Conservation (phyloP, 1,140 invertebrate genomes). For the Ptiloglossa arizonensis region DNA sequence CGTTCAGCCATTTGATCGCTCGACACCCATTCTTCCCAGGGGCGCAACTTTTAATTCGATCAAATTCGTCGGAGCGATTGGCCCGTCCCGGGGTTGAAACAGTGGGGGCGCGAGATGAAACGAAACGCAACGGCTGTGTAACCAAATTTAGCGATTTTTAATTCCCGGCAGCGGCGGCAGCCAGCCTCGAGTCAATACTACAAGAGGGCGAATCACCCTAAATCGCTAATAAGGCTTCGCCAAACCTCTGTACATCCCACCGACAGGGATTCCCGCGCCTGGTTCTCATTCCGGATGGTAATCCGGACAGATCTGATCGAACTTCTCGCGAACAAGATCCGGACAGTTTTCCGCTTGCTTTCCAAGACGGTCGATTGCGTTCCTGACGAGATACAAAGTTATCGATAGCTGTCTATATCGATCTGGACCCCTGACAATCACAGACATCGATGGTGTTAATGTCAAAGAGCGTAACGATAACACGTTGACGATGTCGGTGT, state of each 20-base stretch:
- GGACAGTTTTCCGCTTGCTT: background rate
- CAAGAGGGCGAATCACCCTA: constrained; percentile 68
- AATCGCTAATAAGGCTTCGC: constrained; percentile 78
- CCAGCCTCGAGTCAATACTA: constrained; percentile 65
- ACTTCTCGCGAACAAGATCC: background rate
- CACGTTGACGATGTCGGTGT: too few species aligned
- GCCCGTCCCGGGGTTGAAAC: constrained; percentile 21
- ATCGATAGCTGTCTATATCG: too few species aligned
- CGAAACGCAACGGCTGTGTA: constrained; percentile 67
- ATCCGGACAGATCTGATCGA: constrained; percentile 41
- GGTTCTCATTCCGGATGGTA: constrained; percentile 72
- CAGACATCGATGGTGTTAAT: too few species aligned
- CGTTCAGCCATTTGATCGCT: background rate
- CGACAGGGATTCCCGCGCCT: constrained; percentile 72
- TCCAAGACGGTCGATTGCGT: background rate
- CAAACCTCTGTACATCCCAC: constrained; percentile 76
- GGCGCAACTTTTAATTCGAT: constrained; percentile 64
- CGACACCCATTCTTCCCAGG: constrained; percentile 5
- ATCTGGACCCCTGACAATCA: too few species aligned
- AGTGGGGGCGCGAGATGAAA: constrained; percentile 57
- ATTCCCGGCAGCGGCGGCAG: constrained; percentile 68
- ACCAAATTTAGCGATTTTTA: constrained; percentile 80
- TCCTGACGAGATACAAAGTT: too few species aligned
- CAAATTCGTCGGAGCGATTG: constrained; percentile 59
- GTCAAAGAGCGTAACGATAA: too few species aligned